Base-by-base conservation (phyloP, 2,888 invertebrate species). In the Aplocera efformata region DNA sequence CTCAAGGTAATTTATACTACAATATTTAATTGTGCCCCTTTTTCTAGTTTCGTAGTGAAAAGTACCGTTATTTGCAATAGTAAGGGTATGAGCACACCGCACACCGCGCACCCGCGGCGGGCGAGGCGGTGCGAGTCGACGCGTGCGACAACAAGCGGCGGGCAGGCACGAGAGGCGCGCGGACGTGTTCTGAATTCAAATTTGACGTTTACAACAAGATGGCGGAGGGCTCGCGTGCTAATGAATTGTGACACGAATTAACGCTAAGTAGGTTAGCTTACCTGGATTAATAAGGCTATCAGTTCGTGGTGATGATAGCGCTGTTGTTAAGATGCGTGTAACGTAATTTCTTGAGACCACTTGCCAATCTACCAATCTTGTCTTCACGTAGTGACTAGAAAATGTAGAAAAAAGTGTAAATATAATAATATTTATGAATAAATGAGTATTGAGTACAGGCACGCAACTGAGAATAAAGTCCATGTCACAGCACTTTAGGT, bases 141-240 rank as follows among this genome's bases (percentile, higher is more conserved):
- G 52, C 52, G 53, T 50, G 56, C 38, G 42, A 46, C 53, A 50
- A 54, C 59, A 50, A 48, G 44, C 50, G 23, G 27, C 38, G 42
- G 45, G 40, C 36, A 41, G 42, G 42, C 47, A 44, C 50, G 46
- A 48, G 52, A 36, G 60, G 48, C 56, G 50, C 55, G 55, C 56
- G 70, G 42, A 76, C 80, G 80, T 79, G 79, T 70, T 60, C 49
- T 63, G 78, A 72, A 80, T 79, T 58, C 54, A 65, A 81, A 79
- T 79, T 64, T 63, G 71, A 57, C 66, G 63, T 67, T 68, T 65
- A 63, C 50, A 53, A 30, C 67, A 67, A 71, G 67, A 67, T 67
- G 72, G 67, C 67, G 41, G 51, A 42, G 42, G 58, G 48, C 59
- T 48, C 44, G 47, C 57, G 55, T 59, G 67, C 65, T 69, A 72